phyloP scores from a whole-genome alignment of 2,113 vertebrate species.

The Raja brachyura region DNA sequence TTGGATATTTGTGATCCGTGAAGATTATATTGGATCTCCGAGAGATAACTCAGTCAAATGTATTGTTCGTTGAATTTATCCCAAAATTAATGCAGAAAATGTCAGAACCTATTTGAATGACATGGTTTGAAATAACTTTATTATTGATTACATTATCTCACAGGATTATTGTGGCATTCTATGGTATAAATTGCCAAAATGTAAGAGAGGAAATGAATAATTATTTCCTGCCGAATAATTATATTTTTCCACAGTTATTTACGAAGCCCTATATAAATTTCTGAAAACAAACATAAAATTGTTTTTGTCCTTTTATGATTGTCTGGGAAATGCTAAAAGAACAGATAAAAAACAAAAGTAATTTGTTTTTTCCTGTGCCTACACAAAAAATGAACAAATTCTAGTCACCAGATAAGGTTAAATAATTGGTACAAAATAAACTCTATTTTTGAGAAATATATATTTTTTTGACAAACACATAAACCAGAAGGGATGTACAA shows the following conservation, averaged over 20 bases:
- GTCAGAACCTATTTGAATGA: neutral
- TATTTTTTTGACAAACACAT: slow-evolving; percentile 10
- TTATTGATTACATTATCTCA: neutral
- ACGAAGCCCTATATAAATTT: neutral
- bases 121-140: neutral
- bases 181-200: neutral
- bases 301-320: neutral
- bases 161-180: neutral
- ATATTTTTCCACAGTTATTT: neutral
- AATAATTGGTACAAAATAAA: neutral
- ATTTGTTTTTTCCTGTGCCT: neutral
- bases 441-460: neutral
- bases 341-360: neutral
- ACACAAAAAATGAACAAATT: neutral
- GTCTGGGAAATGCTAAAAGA: neutral
- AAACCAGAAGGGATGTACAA: neutral
- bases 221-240: neutral
- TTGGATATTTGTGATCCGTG: neutral
- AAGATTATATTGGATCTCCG: neutral
- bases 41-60: neutral
- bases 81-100: neutral
- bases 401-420: neutral
- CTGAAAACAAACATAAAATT: neutral
- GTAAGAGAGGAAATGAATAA: neutral
- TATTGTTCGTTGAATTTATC: neutral